phyloP scores from a whole-genome alignment of 2,888 invertebrate species.

The Drosophila longiperda region DNA sequence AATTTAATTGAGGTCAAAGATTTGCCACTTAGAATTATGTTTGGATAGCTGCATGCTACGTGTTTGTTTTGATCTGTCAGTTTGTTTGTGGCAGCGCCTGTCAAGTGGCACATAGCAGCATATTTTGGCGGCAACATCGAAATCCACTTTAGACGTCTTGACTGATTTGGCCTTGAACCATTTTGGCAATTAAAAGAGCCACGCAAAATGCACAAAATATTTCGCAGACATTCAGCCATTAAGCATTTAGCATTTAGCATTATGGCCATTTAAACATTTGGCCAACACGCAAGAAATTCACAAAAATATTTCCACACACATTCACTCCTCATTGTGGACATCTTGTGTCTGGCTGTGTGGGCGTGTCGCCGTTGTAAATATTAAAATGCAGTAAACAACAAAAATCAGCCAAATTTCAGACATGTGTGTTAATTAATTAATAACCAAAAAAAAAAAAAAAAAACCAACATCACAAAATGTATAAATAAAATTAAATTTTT shows the following conservation, averaged over 20 bases:
- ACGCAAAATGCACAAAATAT: constrained; percentile 48
- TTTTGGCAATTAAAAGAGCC: constrained; percentile 68
- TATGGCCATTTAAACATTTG: constrained; percentile 3
- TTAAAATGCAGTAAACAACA: constrained; percentile 30
- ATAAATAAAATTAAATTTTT: constrained; percentile 19
- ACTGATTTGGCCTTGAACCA: constrained; percentile 69
- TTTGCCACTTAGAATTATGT: constrained; percentile 16
- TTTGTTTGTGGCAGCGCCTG: constrained; percentile 39
- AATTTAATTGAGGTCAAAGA: constrained; percentile 32
- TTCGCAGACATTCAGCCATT: constrained; percentile 29
- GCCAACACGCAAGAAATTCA: not conserved
- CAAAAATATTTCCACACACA: not conserved
- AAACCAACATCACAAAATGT: constrained; percentile 8
- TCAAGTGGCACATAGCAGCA: constrained; percentile 36
- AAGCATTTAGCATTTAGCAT: constrained; percentile 12
- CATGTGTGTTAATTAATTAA: constrained; percentile 59
- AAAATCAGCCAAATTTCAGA: constrained; percentile 21
- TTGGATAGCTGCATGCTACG: not conserved
- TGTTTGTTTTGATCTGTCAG: constrained; percentile 38
- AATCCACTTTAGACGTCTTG: constrained; percentile 65
- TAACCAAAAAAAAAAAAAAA: constrained; percentile 10
- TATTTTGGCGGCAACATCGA: constrained; percentile 61
- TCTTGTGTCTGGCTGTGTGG: constrained; percentile 46
- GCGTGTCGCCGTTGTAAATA: constrained; percentile 49
- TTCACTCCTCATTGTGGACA: not conserved